These are phyloP conservation scores for Agrochola macilenta DNA, from an alignment of 2,888 invertebrate species.

Conservation along the genomic window DNA sequence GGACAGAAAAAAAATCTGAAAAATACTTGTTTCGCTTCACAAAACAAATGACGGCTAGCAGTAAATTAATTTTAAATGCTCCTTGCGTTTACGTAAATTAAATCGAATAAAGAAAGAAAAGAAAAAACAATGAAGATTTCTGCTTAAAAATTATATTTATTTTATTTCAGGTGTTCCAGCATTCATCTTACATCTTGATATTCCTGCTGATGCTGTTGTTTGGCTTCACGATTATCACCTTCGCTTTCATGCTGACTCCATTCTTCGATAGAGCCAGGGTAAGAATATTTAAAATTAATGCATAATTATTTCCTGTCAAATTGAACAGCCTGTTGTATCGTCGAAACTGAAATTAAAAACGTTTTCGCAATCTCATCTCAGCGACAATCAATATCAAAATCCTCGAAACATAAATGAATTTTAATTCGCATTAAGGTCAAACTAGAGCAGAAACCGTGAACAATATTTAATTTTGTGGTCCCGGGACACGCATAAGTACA, in stretches of 20 bases:
- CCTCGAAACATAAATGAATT: no score
- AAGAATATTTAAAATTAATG: conserved; percentile 73
- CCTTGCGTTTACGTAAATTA: not conserved
- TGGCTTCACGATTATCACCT: conserved; percentile 95
- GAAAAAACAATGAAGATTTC: not conserved
- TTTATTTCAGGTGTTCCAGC: conserved; percentile 92
- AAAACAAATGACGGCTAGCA: conserved; percentile 10
- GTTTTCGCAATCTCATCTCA: not conserved
- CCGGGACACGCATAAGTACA: no score
- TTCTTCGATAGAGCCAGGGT: conserved; percentile 96
- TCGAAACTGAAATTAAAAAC: not conserved
- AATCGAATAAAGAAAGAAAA: not conserved
- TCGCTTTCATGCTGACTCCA: conserved; percentile 96
- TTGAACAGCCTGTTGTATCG: not conserved
- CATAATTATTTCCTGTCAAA: not conserved
- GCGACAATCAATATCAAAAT: not conserved
- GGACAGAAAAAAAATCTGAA: not conserved
- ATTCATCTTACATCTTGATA: conserved; percentile 94
- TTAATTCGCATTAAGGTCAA: no score
- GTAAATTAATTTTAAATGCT: no score
- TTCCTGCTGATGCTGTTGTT: conserved; percentile 95
- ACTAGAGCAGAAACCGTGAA: no score
- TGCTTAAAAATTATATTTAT: not conserved
- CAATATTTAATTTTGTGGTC: no score
- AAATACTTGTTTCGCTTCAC: not conserved